Base-by-base conservation (phyloP, 1,140 invertebrate genomes). In the Bombyx mandarina region DNA sequence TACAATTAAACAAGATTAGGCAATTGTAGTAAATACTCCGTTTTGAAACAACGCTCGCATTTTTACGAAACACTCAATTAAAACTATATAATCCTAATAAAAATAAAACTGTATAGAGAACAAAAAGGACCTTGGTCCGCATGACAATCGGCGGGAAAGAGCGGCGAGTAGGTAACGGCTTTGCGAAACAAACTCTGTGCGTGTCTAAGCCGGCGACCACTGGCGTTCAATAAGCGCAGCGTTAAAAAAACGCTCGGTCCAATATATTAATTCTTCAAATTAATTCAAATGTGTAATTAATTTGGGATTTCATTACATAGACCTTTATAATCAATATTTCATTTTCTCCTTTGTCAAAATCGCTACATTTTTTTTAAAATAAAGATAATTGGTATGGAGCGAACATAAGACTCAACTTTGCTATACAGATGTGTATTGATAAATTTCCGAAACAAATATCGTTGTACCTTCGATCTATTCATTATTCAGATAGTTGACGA, bases 101-200 rank as follows among this genome's bases (percentile, higher is more conserved):
- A 65, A 64, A 64, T 52, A 61, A 63, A 51, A 65, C 54, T 56
- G 59, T 61, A 57, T 49, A 57, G 59, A 70, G 67, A 71, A 71
- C 69, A 74, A 73, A 62, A 65, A 63, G 60, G 66, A 71, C 71
- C 71, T 74, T 74, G 71, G 61, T 43, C 45, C 7, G 44, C 8
- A 61, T 58, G 71, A 67, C 68, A 69, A 60, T 63, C 62, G 56
- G 35, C 43, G 35, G 54, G 51, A 62, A 63, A 46, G 51, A 56
- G 52, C 45, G 45, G 44, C 51, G 48, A 61, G 62, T 63, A 18
- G 12, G 12, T 18, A 18, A 52, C 52, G 50, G 54, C 10, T 56
- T 73, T 73, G 55, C 66, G 68, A 63, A 68, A 71, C 56, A 55
- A 26, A 52, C 9, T 26, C 42, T 8, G 22, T 35, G 43, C 55